phyloP scores from a whole-genome alignment of 2,113 vertebrate species.

The Aptenodytes patagonicus region DNA sequence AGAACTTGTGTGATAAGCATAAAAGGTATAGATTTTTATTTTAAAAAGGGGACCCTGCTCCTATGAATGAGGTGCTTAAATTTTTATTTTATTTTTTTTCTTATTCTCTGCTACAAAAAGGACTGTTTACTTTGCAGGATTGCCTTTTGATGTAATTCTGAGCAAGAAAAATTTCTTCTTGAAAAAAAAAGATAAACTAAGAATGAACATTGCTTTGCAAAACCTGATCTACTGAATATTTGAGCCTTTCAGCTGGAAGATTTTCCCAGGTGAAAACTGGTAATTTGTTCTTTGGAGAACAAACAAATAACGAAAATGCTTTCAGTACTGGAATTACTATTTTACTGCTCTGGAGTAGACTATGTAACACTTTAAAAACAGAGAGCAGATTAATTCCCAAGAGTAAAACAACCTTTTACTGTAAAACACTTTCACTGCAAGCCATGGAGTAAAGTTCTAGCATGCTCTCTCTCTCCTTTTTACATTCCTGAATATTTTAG shows the following conservation, averaged over 20 bases:
- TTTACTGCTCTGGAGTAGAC: constrained; percentile 33
- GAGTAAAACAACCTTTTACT: constrained; percentile 62
- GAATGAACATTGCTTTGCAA: neutral
- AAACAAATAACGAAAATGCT: constrained; percentile 63
- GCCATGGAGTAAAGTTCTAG: constrained; percentile 31
- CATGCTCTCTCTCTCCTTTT: neutral
- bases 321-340: constrained; percentile 49
- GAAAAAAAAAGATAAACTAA: neutral
- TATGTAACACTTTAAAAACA: constrained; percentile 58
- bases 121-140: neutral
- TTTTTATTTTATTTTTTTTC: neutral
- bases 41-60: neutral
- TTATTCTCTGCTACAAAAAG: neutral
- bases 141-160: neutral
- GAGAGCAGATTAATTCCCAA: constrained; percentile 47
- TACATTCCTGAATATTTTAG: constrained; percentile 61
- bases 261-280: constrained; percentile 38
- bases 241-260: neutral
- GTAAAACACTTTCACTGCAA: constrained; percentile 56
- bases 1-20: neutral
- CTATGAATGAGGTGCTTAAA: neutral
- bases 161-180: neutral
- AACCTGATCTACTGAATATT: neutral
- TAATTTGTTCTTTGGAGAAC: constrained; percentile 64
- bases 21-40: neutral